Evolutionary conservation across 2,797 vertebrate species (phyloP).

Genomic region (Sebastes steindachneri): DNA sequence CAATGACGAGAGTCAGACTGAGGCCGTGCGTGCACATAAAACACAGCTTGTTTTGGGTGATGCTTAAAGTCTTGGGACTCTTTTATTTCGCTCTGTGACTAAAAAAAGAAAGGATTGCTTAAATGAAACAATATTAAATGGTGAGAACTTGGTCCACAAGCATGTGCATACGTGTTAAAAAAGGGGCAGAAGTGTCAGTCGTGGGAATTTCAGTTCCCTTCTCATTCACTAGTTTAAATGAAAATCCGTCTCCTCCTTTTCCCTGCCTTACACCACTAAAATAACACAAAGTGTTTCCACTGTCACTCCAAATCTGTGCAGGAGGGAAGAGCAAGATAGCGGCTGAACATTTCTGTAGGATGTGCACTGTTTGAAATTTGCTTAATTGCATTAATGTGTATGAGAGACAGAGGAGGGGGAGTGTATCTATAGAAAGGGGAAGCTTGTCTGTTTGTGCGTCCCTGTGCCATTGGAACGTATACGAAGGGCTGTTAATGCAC

Average conservation of each 20-base stretch:
- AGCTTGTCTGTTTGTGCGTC: slow-evolving; percentile 69
- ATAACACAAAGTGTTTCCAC: slow-evolving; percentile 74
- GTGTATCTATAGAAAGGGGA: slow-evolving; percentile 49
- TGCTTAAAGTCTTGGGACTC: slow-evolving; percentile 42
- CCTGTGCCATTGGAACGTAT: slow-evolving; percentile 40
- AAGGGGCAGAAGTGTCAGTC: slow-evolving; percentile 57
- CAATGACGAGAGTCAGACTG: slow-evolving; percentile 47
- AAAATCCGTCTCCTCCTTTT: slow-evolving; percentile 51
- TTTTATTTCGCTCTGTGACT: slow-evolving; percentile 29
- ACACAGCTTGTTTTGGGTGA: slow-evolving; percentile 59
- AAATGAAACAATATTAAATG: slow-evolving; percentile 37
- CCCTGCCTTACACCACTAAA: slow-evolving; percentile 63
- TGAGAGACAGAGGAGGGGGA: slow-evolving; percentile 7
- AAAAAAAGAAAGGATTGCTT: neutral
- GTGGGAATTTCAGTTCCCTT: slow-evolving; percentile 72
- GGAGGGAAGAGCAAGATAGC: slow-evolving; percentile 68
- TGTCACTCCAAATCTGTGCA: slow-evolving; percentile 70
- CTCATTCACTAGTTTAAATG: slow-evolving; percentile 60
- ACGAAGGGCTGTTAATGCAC: slow-evolving; percentile 63
- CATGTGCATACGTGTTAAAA: slow-evolving; percentile 45
- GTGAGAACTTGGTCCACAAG: slow-evolving; percentile 25
- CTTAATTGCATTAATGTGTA: slow-evolving; percentile 38
- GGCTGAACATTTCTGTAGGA: slow-evolving; percentile 41
- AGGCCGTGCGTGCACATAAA: slow-evolving; percentile 56
- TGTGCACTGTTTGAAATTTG: slow-evolving; percentile 39